These are phyloP conservation scores for Rhinopomastus cyanomelas DNA, from an alignment of 2,113 vertebrate species.

Conservation along the genomic window DNA sequence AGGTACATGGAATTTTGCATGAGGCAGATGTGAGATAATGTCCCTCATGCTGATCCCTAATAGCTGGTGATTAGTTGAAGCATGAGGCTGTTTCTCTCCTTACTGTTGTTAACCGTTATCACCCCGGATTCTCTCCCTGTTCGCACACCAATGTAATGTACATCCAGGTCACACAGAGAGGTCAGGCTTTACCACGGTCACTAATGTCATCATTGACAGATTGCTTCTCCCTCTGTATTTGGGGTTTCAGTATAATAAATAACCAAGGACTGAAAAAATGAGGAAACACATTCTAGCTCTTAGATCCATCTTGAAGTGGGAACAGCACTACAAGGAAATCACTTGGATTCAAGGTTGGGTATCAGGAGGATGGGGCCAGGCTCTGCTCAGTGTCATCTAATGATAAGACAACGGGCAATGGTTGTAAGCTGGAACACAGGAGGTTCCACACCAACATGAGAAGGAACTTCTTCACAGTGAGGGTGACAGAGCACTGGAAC, in stretches of 20 bases:
- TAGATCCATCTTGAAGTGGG: neutral
- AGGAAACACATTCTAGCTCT: neutral
- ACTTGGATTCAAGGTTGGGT: neutral
- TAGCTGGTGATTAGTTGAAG: neutral
- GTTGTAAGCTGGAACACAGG: no score
- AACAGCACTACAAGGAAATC: neutral
- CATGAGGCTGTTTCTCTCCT: neutral
- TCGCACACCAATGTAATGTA: neutral
- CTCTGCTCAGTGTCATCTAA: no score
- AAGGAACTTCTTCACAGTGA: no score
- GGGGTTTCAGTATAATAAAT: neutral
- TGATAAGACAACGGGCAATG: no score
- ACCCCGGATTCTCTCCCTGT: neutral
- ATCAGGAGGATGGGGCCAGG: no score
- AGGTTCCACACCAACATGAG: no score
- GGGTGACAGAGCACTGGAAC: no score
- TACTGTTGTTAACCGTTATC: neutral
- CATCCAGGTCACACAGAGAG: neutral
- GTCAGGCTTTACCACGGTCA: neutral
- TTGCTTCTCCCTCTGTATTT: neutral
- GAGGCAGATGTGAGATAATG: slow-evolving; percentile 6
- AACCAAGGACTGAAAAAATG: neutral
- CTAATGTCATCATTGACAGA: neutral
- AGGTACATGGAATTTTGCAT: neutral
- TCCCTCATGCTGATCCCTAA: neutral